Conservation (phyloP, 2,888 invertebrate genomes). For the Rhopalosiphum nymphaeae region DNA sequence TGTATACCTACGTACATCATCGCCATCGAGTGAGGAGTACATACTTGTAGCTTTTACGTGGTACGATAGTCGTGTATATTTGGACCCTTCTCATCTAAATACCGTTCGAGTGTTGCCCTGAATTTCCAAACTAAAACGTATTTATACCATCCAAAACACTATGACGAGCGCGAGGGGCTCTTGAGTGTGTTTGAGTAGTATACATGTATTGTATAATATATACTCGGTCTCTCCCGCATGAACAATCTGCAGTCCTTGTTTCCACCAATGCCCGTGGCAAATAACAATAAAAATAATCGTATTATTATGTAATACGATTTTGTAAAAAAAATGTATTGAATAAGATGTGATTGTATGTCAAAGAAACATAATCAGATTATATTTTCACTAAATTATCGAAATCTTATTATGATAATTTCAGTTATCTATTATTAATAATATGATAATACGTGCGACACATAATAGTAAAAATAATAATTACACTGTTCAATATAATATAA, state of each 20-base stretch:
- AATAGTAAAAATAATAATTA: background rate
- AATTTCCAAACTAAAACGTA: slow-evolving; percentile 45
- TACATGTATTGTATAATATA: background rate
- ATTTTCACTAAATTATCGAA: background rate
- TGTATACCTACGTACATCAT: slow-evolving; percentile 3
- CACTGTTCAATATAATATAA: background rate
- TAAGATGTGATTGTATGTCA: background rate
- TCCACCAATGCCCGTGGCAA: background rate
- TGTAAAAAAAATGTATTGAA: background rate
- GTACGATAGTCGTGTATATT: slow-evolving; percentile 3
- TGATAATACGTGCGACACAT: background rate
- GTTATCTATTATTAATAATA: background rate
- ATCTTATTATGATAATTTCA: background rate
- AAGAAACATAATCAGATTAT: background rate
- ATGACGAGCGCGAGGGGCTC: background rate
- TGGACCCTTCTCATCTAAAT: slow-evolving; percentile 24
- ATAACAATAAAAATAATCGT: background rate
- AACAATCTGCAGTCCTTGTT: background rate
- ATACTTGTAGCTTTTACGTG: slow-evolving; percentile 12
- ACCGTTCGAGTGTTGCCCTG: slow-evolving; percentile 23
- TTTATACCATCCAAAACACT: slow-evolving; percentile 34
- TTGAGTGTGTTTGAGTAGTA: slow-evolving; percentile 3
- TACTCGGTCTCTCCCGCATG: background rate
- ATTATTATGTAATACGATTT: background rate
- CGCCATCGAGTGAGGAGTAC: background rate